Conservation (phyloP, 2,888 invertebrate species). For the Thera britannica region DNA sequence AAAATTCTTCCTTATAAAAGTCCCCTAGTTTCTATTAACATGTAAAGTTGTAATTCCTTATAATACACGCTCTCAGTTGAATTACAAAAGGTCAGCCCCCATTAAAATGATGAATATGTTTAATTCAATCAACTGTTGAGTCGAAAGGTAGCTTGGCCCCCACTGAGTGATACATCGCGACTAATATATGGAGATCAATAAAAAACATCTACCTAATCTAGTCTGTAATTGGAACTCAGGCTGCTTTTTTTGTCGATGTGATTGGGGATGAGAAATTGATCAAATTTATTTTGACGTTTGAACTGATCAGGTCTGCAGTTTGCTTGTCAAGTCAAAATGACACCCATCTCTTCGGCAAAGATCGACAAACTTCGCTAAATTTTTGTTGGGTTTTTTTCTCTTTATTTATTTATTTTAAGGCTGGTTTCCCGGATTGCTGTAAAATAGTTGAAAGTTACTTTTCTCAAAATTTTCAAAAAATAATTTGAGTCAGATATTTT, state of each 20-base stretch:
- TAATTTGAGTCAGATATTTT: too few relatives aligned
- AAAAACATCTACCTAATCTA: constrained; percentile 45
- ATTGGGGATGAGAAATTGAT: constrained; percentile 27
- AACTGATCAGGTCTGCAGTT: background rate
- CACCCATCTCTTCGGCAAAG: too few relatives aligned
- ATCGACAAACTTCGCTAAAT: background rate
- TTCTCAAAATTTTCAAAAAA: too few relatives aligned
- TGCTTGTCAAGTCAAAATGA: background rate
- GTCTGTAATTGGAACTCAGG: constrained; percentile 42
- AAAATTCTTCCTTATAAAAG: too few relatives aligned
- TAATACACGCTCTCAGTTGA: background rate
- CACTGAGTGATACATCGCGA: constrained; percentile 63
- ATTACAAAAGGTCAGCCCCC: constrained; percentile 51
- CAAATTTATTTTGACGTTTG: constrained; percentile 17
- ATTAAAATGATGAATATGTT: constrained; percentile 71
- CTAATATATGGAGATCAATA: constrained; percentile 52
- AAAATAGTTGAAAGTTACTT: too few relatives aligned
- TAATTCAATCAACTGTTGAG: constrained; percentile 70
- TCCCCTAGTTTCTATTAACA: background rate
- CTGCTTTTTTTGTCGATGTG: constrained; percentile 36
- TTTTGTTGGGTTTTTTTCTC: background rate
- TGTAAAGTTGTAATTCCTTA: background rate
- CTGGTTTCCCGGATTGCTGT: too few relatives aligned
- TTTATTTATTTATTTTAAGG: too few relatives aligned
- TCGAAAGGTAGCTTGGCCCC: constrained; percentile 62